These are phyloP conservation scores for Microvelia longipes DNA, from an alignment of 1,140 invertebrate species.

Conservation along the genomic window DNA sequence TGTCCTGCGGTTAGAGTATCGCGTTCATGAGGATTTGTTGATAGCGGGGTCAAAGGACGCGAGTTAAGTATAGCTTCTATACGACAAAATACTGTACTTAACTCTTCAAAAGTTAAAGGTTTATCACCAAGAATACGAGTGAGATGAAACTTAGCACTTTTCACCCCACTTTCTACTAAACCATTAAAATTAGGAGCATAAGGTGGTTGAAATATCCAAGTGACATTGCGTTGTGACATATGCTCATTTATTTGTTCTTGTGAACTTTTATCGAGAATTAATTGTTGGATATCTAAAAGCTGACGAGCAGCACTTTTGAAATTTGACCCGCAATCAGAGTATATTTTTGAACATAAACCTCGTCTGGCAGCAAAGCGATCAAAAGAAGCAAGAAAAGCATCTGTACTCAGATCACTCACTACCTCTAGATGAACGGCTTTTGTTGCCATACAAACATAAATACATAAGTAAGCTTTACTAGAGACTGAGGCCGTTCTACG, in stretches of 20 bases:
- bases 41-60: too few species aligned
- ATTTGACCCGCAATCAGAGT: too few species aligned
- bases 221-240: not conserved
- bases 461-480: too few species aligned
- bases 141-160: not conserved
- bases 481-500: too few species aligned
- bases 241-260: not conserved
- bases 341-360: too few species aligned
- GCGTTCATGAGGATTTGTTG: too few species aligned
- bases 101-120: conserved; percentile 21
- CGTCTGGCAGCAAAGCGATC: too few species aligned
- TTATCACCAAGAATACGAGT: not conserved
- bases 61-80: too few species aligned
- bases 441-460: too few species aligned
- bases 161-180: too few species aligned
- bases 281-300: conserved; percentile 1
- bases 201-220: not conserved
- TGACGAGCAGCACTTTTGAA: too few species aligned
- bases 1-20: conserved; percentile 10
- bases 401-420: conserved; percentile 17
- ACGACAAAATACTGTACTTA: conserved; percentile 19
- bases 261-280: not conserved
- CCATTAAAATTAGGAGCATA: too few species aligned
- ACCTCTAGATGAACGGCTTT: conserved; percentile 25
- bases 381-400: conserved; percentile 19